Base-by-base conservation (phyloP, 2,113 vertebrate species). In the Salvelinus fontinalis region DNA sequence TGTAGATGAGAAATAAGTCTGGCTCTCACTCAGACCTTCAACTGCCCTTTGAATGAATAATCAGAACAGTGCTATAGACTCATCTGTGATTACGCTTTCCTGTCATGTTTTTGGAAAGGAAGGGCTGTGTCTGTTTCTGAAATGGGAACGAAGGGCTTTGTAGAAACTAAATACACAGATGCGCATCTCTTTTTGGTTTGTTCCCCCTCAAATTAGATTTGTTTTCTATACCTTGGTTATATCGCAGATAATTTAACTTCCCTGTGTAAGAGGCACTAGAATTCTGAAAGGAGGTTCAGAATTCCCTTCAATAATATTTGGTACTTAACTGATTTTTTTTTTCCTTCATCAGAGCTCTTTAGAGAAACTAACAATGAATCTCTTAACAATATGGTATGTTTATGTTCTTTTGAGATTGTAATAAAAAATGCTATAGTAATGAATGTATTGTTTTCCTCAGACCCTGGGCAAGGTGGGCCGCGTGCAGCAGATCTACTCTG, bases 401-500 rank as follows among this genome's bases (percentile, higher is more conserved):
- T 49, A 11, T 29, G 20, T 66, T 44, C 39, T 44, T 44, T 44
- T 44, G 39, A 11, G 39, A 11, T 44, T 44, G 2, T 44, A 44
- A 44, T 44, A 44, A 44, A 44, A 44, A 44, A 9, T 44, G 2
- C 39, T 54, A 18, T 18, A 54, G 51, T 54, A 54, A 18, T 5
- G 14, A 18, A 54, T 54, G 51, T 54, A 5, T 54, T 81, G 82
- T 24, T 51, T 70, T 76, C 39, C 86, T 76, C 89, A 99, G 98
- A 99, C 98, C 78, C 93, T 99, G 82, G 98, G 98, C 82, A 99
- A 99, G 93, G 97, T 99, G 91, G 98, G 98, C 75, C 94, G 97
- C 1, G 98, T 99, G 76, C 98, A 99, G 82, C 98, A 99, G 92
- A 99, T 99, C 89, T 99, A 99, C 92, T 99, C 97, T 49, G 98